Evolutionary conservation across 1,140 invertebrate species (phyloP).

Genomic region (Arion vulgaris): DNA sequence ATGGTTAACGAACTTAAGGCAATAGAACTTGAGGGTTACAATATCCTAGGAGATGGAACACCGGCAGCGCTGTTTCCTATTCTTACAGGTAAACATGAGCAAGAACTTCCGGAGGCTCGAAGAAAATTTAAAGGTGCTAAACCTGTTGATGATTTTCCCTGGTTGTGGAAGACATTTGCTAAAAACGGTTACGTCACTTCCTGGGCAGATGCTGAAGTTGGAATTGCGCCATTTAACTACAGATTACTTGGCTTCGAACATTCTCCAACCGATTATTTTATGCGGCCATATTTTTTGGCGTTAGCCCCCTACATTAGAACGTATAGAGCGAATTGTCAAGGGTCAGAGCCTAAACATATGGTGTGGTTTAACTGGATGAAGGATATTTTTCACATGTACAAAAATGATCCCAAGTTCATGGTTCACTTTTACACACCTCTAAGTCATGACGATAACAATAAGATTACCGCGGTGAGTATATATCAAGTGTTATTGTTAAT

Average conservation of each 20-base stretch:
- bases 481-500: too few relatives aligned
- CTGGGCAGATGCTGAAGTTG: conserved; percentile 84
- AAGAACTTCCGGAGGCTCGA: conserved; percentile 78
- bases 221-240: conserved; percentile 90
- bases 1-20: conserved; percentile 81
- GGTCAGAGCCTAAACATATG: conserved; percentile 83
- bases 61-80: conserved; percentile 94
- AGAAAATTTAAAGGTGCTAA: conserved; percentile 81
- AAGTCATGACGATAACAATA: conserved; percentile 86
- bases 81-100: conserved; percentile 87
- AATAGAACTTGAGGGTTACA: conserved; percentile 85
- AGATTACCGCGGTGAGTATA: conserved; percentile 79
- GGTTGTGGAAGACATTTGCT: conserved; percentile 71
- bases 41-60: conserved; percentile 95
- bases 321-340: conserved; percentile 78
- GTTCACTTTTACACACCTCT: conserved; percentile 88
- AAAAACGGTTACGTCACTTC: conserved; percentile 80
- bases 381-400: conserved; percentile 78
- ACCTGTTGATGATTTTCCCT: conserved; percentile 83
- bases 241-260: conserved; percentile 88
- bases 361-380: conserved; percentile 80
- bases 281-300: conserved; percentile 84
- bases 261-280: conserved; percentile 91
- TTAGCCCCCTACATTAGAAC: conserved; percentile 77
- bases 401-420: conserved; percentile 82